Percentiles rank a stretch among this genome's conserved stretches.
phyloP scores from a whole-genome alignment of 1,140 invertebrate species.

The Zelostemma sp. region DNA sequence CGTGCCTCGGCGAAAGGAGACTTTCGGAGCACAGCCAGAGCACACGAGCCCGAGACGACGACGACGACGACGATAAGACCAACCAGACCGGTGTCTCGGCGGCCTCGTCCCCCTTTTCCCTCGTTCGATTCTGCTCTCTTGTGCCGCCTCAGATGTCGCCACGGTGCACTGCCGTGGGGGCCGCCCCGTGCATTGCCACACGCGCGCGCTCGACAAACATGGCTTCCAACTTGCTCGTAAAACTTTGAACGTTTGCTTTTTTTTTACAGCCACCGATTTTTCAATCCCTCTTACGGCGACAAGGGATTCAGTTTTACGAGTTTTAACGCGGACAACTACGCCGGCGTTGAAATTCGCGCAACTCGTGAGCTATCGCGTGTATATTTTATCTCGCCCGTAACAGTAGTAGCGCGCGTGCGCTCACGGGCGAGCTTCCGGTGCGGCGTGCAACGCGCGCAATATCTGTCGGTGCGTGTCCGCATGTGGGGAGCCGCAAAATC shows the following conservation, averaged over 20 bases:
- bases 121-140: slow-evolving; percentile 43
- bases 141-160: slow-evolving; percentile 48
- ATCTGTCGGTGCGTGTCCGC: slow-evolving; percentile 6
- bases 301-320: too few species aligned
- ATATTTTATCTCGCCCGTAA: not conserved
- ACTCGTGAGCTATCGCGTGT: slow-evolving; percentile 18
- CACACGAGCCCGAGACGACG: too few species aligned
- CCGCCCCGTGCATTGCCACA: slow-evolving; percentile 27
- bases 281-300: too few species aligned
- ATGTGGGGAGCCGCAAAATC: slow-evolving; percentile 2
- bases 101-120: slow-evolving; percentile 49
- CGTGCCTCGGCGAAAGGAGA: too few species aligned
- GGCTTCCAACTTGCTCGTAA: slow-evolving; percentile 34
- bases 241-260: not conserved
- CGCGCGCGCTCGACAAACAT: slow-evolving; percentile 64
- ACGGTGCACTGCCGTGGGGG: too few species aligned
- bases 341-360: too few species aligned
- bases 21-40: too few species aligned
- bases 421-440: slow-evolving; percentile 4
- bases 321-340: too few species aligned
- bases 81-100: too few species aligned
- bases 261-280: not conserved
- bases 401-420: not conserved
- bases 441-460: slow-evolving; percentile 12
- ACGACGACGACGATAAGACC: too few species aligned